Conservation (phyloP, 1,140 invertebrate genomes). For the Anastrepha ludens region DNA sequence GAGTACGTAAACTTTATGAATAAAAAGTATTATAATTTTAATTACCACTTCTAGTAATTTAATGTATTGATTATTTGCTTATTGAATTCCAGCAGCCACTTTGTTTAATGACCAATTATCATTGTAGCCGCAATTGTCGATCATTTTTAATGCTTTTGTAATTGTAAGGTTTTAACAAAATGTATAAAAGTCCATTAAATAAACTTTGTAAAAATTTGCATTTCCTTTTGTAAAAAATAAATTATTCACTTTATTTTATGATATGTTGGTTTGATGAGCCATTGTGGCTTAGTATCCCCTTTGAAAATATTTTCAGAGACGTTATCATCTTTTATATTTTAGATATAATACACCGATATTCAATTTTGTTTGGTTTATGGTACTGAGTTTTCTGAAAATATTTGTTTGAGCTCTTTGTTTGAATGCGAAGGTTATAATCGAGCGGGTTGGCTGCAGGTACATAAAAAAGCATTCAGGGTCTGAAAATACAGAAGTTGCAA, state of each 20-base stretch:
- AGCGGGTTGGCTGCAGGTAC: no score
- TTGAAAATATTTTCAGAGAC: background rate
- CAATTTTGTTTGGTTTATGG: background rate
- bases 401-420: background rate
- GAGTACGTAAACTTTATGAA: background rate
- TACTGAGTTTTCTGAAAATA: background rate
- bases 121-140: slow-evolving; percentile 12
- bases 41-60: background rate
- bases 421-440: background rate
- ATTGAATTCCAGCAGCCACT: background rate
- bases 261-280: background rate
- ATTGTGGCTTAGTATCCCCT: background rate
- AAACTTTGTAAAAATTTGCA: slow-evolving; percentile 11
- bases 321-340: no score
- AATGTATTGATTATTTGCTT: slow-evolving; percentile 20
- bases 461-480: no score
- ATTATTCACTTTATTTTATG: slow-evolving; percentile 12
- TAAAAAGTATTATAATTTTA: background rate
- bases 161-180: background rate
- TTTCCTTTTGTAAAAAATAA: slow-evolving; percentile 8
- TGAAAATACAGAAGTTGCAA: no score
- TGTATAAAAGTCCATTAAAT: background rate
- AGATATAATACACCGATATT: background rate
- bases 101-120: slow-evolving; percentile 31
- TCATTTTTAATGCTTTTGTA: background rate